Evolutionary conservation across 1,140 invertebrate genomes (phyloP).

Genomic region (Anoplolepis gracilipes): DNA sequence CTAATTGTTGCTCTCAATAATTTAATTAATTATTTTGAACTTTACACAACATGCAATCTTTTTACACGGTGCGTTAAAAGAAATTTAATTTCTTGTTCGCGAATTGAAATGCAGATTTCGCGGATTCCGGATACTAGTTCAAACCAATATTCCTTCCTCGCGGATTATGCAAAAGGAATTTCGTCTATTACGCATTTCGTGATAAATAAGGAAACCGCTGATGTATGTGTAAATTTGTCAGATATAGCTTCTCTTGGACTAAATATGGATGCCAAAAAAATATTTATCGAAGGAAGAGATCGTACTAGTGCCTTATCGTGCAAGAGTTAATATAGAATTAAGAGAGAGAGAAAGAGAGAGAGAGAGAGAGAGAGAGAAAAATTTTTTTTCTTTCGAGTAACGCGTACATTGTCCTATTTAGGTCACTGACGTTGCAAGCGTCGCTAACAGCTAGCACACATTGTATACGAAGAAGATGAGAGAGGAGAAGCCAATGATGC

Average conservation of each 20-base stretch:
- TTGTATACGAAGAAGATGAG: conserved; percentile 24
- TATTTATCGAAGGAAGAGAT: background rate
- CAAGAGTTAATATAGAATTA: conserved; percentile 56
- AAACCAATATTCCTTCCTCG: background rate
- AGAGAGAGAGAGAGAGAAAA: conserved; percentile 1
- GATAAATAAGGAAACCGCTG: background rate
- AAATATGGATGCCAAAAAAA: conserved; percentile 37
- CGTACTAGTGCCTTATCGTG: conserved; percentile 54
- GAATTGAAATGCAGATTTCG: background rate
- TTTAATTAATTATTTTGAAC: background rate
- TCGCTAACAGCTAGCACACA: conserved; percentile 35
- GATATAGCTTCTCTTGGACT: background rate
- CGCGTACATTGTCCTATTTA: conserved; percentile 74
- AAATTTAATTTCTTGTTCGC: conserved; percentile 5
- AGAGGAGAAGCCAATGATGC: conserved; percentile 28
- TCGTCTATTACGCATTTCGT: background rate
- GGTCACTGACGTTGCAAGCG: conserved; percentile 67
- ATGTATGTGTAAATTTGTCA: background rate
- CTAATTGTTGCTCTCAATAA: background rate
- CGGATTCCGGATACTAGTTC: background rate
- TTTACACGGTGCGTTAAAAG: background rate
- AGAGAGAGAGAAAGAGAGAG: background rate
- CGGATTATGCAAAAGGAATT: background rate
- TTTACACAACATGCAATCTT: background rate
- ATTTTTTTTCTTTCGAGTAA: background rate